phyloP scores from a whole-genome alignment of 2,797 vertebrate genomes.

The Hirundo rustica region DNA sequence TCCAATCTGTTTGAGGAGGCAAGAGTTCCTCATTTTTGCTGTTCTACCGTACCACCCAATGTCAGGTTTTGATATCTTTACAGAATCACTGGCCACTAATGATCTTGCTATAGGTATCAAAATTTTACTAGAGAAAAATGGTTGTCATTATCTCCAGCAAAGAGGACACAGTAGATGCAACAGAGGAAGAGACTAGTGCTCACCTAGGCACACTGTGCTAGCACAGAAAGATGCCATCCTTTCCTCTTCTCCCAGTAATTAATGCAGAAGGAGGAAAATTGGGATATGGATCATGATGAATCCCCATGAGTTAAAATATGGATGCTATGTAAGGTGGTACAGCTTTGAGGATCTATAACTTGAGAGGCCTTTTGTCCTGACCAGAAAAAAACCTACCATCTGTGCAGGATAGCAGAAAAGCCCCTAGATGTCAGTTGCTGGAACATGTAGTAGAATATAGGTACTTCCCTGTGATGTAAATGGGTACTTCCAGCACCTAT shows the following conservation, averaged over 20 bases:
- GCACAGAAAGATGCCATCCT: not conserved
- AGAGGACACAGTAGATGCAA: not conserved
- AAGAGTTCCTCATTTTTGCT: not conserved
- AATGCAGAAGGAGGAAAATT: not conserved
- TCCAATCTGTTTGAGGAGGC: not conserved
- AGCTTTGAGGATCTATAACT: not conserved
- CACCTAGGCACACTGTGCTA: not conserved
- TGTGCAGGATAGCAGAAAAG: not conserved
- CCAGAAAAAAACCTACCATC: not conserved
- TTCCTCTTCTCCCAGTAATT: not conserved
- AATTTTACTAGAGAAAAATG: not conserved
- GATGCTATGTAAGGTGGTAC: not conserved
- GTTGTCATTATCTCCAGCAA: not conserved
- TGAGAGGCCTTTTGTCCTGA: not conserved
- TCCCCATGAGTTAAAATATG: not conserved
- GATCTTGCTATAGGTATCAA: not conserved
- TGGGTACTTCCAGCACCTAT: not conserved
- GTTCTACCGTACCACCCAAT: not conserved
- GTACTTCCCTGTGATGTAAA: not conserved
- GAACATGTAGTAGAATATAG: not conserved
- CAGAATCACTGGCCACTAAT: not conserved
- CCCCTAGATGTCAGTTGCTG: rapidly evolving
- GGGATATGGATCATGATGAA: not conserved
- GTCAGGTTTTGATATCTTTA: not conserved
- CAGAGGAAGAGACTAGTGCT: not conserved